Conservation (phyloP, 2,888 invertebrate species). For the Rhingia rostrata region DNA sequence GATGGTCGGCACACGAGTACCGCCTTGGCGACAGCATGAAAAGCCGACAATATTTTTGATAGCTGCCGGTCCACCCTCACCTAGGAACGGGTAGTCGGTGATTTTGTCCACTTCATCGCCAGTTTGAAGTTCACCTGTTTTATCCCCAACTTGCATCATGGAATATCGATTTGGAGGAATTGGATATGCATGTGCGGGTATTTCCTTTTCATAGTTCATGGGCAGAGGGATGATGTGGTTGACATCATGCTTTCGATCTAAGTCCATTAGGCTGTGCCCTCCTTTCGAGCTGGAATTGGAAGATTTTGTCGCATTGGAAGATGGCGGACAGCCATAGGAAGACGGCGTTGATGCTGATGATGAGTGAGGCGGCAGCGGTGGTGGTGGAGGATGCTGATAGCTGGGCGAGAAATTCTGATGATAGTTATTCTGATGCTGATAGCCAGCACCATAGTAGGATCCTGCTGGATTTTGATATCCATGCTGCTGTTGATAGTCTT, state of each 20-base stretch:
- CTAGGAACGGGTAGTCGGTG: conserved; percentile 85
- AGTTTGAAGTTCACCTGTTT: conserved; percentile 76
- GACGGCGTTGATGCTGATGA: conserved; percentile 73
- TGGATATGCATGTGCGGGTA: conserved; percentile 83
- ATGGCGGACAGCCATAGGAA: conserved; percentile 75
- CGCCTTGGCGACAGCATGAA: conserved; percentile 89
- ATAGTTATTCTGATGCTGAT: conserved; percentile 81
- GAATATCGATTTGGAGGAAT: conserved; percentile 82
- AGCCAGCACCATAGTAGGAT: conserved; percentile 79
- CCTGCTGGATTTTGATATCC: conserved; percentile 79
- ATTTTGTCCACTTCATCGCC: conserved; percentile 77
- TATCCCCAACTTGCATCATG: conserved; percentile 58
- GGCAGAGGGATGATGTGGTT: conserved; percentile 81
- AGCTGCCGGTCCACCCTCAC: conserved; percentile 88
- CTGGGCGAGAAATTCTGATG: conserved; percentile 82
- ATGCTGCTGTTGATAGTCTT: conserved; percentile 79
- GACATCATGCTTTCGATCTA: conserved; percentile 81
- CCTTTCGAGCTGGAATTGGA: conserved; percentile 64
- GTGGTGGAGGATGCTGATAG: conserved; percentile 79
- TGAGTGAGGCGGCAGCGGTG: conserved; percentile 75
- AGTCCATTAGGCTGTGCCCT: conserved; percentile 78
- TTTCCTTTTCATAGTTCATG: conserved; percentile 83
- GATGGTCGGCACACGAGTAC: conserved; percentile 88
- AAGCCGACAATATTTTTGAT: conserved; percentile 87
- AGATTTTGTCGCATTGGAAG: conserved; percentile 75